These are phyloP conservation scores for Euwallacea similis DNA, from an alignment of 1,140 invertebrate genomes.

Conservation along the genomic window DNA sequence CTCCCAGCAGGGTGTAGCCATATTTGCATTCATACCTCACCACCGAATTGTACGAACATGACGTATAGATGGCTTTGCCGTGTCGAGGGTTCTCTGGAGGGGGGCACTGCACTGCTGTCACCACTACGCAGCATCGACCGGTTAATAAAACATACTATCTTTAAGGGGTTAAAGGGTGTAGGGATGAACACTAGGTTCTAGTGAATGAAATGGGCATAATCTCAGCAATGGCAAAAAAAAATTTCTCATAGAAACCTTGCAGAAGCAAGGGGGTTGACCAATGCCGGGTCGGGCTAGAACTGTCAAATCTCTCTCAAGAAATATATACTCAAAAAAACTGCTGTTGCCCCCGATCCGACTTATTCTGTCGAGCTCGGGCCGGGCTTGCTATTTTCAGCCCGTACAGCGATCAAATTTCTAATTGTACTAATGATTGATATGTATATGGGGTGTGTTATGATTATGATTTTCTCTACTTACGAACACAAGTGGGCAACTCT, in stretches of 20 bases:
- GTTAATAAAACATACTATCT: constrained; percentile 26
- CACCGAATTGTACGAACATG: constrained; percentile 91
- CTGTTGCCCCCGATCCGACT: too few species aligned
- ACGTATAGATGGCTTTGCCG: constrained; percentile 88
- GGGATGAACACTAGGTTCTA: too few species aligned
- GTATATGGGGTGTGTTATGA: neutral
- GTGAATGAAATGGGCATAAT: too few species aligned
- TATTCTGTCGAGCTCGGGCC: too few species aligned
- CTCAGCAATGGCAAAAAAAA: neutral
- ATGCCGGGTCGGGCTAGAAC: too few species aligned
- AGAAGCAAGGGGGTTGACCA: too few species aligned
- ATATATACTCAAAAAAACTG: too few species aligned
- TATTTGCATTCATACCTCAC: constrained; percentile 92
- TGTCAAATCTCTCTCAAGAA: too few species aligned
- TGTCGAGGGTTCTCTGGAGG: constrained; percentile 85
- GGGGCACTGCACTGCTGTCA: constrained; percentile 87
- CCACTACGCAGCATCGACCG: constrained; percentile 57
- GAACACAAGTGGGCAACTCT: constrained; percentile 86
- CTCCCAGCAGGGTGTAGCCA: constrained; percentile 87
- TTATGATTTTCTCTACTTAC: constrained; percentile 59
- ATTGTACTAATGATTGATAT: neutral
- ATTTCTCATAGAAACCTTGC: neutral
- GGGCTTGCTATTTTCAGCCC: too few species aligned
- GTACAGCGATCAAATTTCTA: neutral
- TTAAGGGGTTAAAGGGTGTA: constrained; percentile 13